These are phyloP conservation scores for Vultur gryphus DNA, from an alignment of 2,797 vertebrate genomes.

Conservation along the genomic window DNA sequence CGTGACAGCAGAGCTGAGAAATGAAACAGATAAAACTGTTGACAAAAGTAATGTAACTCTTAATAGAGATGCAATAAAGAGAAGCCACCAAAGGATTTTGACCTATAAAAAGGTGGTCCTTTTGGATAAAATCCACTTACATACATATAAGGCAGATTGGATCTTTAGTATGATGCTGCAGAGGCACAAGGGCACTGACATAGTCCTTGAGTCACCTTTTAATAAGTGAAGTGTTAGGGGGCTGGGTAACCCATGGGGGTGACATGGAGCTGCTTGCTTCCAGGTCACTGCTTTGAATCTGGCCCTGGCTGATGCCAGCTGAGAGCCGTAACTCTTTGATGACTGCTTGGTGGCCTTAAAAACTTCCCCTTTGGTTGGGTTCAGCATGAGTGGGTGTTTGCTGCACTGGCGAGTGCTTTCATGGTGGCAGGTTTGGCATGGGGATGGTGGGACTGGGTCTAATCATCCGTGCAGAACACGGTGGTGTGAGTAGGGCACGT, in stretches of 20 bases:
- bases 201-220: conserved; percentile 30
- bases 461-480: neutral
- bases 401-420: neutral
- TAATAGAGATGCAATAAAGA: neutral
- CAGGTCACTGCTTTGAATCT: conserved; percentile 62
- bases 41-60: neutral
- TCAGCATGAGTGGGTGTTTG: neutral
- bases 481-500: rapidly evolving
- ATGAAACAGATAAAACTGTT: neutral
- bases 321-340: conserved; percentile 2
- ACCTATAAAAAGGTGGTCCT: neutral
- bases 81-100: conserved; percentile 18
- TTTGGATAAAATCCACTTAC: neutral
- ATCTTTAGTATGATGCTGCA: neutral
- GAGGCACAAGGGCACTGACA: neutral
- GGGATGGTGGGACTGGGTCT: neutral
- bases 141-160: neutral
- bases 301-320: neutral
- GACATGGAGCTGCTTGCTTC: conserved; percentile 47
- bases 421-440: neutral
- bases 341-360: neutral
- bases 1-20: neutral
- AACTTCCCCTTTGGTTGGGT: neutral
- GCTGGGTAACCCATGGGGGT: neutral
- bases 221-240: conserved; percentile 52